Percentiles rank a stretch among this genome's conserved stretches.
Evolutionary conservation across 2,113 vertebrate species (phyloP).

Genomic region (Axis porcinus): DNA sequence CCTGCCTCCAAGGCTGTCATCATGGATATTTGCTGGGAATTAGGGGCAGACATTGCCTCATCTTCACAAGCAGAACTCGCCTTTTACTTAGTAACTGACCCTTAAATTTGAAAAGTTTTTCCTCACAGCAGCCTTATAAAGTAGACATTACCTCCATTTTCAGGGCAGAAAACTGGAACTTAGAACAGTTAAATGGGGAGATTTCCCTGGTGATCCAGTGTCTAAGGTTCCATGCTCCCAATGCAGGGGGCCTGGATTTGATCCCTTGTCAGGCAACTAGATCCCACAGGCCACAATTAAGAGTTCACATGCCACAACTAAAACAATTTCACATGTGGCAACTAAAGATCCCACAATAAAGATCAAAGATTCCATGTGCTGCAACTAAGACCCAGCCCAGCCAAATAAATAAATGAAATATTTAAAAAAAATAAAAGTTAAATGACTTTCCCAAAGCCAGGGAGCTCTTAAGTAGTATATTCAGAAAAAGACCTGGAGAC

Average conservation of each 20-base stretch:
- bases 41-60: neutral
- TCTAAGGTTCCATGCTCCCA: neutral
- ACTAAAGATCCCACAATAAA: neutral
- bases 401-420: neutral
- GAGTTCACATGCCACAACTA: neutral
- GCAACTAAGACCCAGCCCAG: neutral
- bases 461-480: neutral
- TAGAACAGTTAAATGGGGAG: neutral
- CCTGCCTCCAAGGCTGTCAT: neutral
- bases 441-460: neutral
- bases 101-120: slow-evolving; percentile 12
- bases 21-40: neutral
- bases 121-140: neutral
- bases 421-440: neutral
- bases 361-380: neutral
- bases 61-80: neutral
- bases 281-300: neutral
- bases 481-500: neutral
- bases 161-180: neutral
- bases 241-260: neutral
- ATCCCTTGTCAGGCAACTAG: neutral
- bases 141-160: neutral
- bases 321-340: neutral
- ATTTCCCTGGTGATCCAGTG: neutral
- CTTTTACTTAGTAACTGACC: neutral